Evolutionary conservation across 2,888 invertebrate species (phyloP).

Genomic region (Drosophila nigricruria): DNA sequence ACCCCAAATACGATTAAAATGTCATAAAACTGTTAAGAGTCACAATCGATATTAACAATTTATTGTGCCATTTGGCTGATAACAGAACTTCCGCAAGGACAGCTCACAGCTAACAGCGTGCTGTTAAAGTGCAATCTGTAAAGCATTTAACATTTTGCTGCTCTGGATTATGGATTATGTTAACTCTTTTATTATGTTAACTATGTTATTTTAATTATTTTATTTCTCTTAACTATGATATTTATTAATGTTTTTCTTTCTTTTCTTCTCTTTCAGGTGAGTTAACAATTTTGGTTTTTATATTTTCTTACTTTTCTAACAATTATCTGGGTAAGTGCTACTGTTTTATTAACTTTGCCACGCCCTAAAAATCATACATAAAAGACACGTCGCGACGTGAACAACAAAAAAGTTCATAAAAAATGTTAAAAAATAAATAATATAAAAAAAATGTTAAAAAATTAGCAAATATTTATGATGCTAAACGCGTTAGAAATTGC

Average conservation of each 20-base stretch:
- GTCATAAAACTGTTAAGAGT: not conserved
- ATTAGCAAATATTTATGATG: constrained; percentile 37
- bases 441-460: not conserved
- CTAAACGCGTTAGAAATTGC: constrained; percentile 60
- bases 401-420: not conserved
- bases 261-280: constrained; percentile 54
- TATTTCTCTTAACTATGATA: not conserved
- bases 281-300: constrained; percentile 29
- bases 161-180: not conserved
- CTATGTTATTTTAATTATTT: not conserved
- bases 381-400: constrained; percentile 8
- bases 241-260: constrained; percentile 4
- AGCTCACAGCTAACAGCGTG: not conserved
- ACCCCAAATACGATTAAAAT: not conserved
- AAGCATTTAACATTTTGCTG: not conserved
- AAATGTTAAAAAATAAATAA: not conserved
- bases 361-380: constrained; percentile 22
- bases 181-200: not conserved
- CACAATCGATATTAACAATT: not conserved
- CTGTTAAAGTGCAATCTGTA: not conserved
- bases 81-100: not conserved
- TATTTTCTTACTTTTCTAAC: not conserved
- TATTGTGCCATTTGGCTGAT: not conserved
- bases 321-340: constrained; percentile 41
- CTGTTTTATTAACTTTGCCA: constrained; percentile 24